Evolutionary conservation across 2,888 invertebrate genomes (phyloP).

Genomic region (Ceraclea dissimilis): DNA sequence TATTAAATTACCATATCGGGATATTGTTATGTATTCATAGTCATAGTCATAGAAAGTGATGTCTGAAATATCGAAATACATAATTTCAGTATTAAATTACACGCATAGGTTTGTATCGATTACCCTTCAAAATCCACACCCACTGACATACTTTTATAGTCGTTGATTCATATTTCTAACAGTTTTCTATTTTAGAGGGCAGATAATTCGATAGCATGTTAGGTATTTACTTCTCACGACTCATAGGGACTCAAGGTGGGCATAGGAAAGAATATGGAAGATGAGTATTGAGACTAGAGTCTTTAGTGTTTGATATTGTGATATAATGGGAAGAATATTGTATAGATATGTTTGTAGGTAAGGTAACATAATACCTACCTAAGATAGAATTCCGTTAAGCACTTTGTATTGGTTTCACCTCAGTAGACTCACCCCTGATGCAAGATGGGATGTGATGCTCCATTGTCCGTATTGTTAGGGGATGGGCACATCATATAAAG

Average conservation of each 20-base stretch:
- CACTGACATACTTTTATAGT: too few species aligned
- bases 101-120: too few species aligned
- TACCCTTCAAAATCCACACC: too few species aligned
- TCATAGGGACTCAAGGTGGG: background rate
- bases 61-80: too few species aligned
- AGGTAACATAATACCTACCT: slow-evolving; percentile 23
- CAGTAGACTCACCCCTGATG: slow-evolving; percentile 13
- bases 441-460: slow-evolving; percentile 17
- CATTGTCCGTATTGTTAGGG: slow-evolving; percentile 23
- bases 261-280: too few species aligned
- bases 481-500: slow-evolving; percentile 10
- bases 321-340: slow-evolving; percentile 11
- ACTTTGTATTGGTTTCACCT: slow-evolving; percentile 20
- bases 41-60: too few species aligned
- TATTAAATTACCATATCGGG: too few species aligned
- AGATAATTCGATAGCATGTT: too few species aligned
- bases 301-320: background rate
- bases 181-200: background rate
- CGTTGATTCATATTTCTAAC: too few species aligned
- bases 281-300: background rate
- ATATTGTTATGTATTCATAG: too few species aligned
- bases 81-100: too few species aligned
- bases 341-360: background rate
- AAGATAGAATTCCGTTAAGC: slow-evolving; percentile 24
- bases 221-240: background rate